A percentile compares a stretch with the other conserved stretches of the same genome.
Evolutionary conservation across 2,888 invertebrate species (phyloP).

Genomic region (Eucera pruinosa): DNA sequence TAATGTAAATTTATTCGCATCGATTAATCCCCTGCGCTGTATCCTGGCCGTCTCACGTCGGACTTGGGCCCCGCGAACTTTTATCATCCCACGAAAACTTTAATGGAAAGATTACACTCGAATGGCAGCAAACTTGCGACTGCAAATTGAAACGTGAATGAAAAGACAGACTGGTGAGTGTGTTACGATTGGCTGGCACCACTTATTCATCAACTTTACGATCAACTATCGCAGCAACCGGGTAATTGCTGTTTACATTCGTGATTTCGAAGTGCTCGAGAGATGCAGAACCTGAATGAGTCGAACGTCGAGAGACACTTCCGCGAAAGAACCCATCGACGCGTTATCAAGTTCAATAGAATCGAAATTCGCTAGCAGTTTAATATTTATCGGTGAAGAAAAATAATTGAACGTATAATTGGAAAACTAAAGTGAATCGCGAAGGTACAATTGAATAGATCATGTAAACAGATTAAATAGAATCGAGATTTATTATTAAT

Average conservation of each 20-base stretch:
- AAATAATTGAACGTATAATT: too few relatives aligned
- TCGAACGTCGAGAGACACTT: not conserved
- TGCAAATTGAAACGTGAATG: slow-evolving; percentile 76
- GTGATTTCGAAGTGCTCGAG: slow-evolving; percentile 42
- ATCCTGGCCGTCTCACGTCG: slow-evolving; percentile 11
- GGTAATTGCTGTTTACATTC: slow-evolving; percentile 64
- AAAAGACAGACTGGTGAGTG: slow-evolving; percentile 71
- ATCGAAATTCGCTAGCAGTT: not conserved
- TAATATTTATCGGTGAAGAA: too few relatives aligned
- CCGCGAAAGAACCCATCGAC: not conserved
- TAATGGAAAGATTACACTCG: slow-evolving; percentile 75
- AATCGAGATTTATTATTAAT: not conserved
- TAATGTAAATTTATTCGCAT: slow-evolving; percentile 63
- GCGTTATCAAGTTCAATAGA: not conserved
- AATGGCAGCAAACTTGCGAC: slow-evolving; percentile 66
- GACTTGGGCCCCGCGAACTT: slow-evolving; percentile 35
- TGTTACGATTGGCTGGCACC: slow-evolving; percentile 69
- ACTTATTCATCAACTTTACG: slow-evolving; percentile 53
- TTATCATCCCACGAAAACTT: slow-evolving; percentile 65
- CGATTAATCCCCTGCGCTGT: slow-evolving; percentile 49
- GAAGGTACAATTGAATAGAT: not conserved
- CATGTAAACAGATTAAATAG: not conserved
- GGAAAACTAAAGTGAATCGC: too few relatives aligned
- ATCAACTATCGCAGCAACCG: slow-evolving; percentile 47
- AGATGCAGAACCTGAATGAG: not conserved